Evolutionary conservation across 2,888 invertebrate species (phyloP).

Genomic region (Venustoraphidia nigricollis): DNA sequence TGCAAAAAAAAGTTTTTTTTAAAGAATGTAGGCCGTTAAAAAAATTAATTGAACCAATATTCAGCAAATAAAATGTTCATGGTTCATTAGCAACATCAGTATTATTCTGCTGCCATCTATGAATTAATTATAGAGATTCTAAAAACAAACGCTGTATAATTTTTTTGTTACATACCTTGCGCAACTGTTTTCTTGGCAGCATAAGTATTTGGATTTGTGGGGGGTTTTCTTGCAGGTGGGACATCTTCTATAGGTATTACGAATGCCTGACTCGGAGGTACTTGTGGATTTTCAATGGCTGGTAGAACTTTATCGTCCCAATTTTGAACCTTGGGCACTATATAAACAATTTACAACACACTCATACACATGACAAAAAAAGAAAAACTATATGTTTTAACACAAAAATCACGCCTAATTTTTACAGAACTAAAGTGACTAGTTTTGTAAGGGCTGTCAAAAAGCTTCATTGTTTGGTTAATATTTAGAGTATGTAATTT

Average conservation of each 20-base stretch:
- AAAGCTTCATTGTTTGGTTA: too few relatives aligned
- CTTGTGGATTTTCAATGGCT: neutral
- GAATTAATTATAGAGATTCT: neutral
- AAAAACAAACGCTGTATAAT: neutral
- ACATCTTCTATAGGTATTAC: neutral
- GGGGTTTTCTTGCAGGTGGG: neutral
- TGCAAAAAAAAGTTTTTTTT: too few relatives aligned
- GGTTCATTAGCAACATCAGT: neutral
- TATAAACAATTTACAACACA: too few relatives aligned
- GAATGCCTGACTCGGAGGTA: neutral
- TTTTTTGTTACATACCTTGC: slow-evolving; percentile 23
- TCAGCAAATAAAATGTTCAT: neutral
- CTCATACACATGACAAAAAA: too few relatives aligned
- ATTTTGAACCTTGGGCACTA: neutral
- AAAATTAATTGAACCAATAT: too few relatives aligned
- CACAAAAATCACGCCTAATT: too few relatives aligned
- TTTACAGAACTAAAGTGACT: too few relatives aligned
- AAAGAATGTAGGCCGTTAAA: too few relatives aligned
- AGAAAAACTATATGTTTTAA: too few relatives aligned
- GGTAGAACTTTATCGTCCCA: slow-evolving; percentile 2
- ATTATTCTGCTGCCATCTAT: too few relatives aligned
- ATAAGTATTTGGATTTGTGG: slow-evolving; percentile 21
- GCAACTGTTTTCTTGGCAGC: slow-evolving; percentile 43
- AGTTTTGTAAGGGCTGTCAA: too few relatives aligned
- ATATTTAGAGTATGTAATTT: too few relatives aligned